These are phyloP conservation scores for Apocrypta bakeri DNA, from an alignment of 1,140 invertebrate genomes.

Conservation along the genomic window DNA sequence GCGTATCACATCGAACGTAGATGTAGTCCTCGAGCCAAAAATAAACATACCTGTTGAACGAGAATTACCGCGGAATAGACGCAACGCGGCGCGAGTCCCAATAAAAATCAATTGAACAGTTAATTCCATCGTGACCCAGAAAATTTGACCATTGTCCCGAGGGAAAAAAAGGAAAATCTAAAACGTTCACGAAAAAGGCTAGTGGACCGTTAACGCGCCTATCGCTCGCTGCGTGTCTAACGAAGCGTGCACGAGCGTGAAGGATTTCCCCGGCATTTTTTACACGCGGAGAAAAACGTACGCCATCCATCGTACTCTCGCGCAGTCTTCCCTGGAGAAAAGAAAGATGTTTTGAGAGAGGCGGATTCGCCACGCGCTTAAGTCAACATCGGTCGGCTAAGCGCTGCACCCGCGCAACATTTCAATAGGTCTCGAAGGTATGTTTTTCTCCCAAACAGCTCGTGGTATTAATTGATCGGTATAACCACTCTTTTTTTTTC, in stretches of 20 bases:
- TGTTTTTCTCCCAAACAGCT: constrained; percentile 42
- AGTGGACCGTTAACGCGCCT: background rate
- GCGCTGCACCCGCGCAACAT: background rate
- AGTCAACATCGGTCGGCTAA: constrained; percentile 32
- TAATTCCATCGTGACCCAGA: background rate
- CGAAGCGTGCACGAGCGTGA: constrained; percentile 11
- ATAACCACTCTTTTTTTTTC: background rate
- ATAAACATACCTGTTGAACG: background rate
- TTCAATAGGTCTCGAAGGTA: constrained; percentile 14
- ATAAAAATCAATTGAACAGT: background rate
- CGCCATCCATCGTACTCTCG: background rate
- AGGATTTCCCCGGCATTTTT: constrained; percentile 7
- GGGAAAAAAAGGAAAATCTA: background rate
- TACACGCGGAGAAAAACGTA: background rate
- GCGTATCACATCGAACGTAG: too few species aligned
- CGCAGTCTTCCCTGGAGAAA: background rate
- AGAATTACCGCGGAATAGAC: background rate
- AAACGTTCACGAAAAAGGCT: background rate
- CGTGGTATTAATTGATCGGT: constrained; percentile 1
- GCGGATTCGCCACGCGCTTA: constrained; percentile 38
- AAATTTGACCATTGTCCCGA: background rate
- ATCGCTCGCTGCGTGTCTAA: constrained; percentile 17
- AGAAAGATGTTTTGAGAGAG: constrained; percentile 42
- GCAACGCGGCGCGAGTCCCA: background rate
- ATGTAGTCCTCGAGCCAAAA: background rate